Base-by-base conservation (phyloP, 1,140 invertebrate species). In the Phenacoccus solenopsis region DNA sequence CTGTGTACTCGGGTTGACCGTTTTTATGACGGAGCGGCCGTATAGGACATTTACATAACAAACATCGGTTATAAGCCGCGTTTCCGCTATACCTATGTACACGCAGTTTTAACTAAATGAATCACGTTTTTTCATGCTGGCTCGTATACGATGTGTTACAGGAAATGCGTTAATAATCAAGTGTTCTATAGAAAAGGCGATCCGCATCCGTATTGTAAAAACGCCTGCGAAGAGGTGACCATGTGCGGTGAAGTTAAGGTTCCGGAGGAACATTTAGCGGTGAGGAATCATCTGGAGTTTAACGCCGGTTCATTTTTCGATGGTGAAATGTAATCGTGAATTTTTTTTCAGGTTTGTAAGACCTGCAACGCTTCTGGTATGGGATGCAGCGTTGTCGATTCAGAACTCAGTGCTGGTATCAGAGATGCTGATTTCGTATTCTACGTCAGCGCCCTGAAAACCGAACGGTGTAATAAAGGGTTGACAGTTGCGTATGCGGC, bases 401-500 rank as follows among this genome's bases (percentile, higher is more conserved):
- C 79, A 0, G 77, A 75, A 12, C 73, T 68, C 74, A 57, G 77
- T 75, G 74, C 78, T 5, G 94, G 96, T 0, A 92, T 98, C 22
- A 81, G 84, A 59, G 86, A 90, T 73, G 88, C 94, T 0, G 95
- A 98, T 80, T 99, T 99, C 81, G 87, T 99, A 10, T 90, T 99
- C 74, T 99, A 98, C 79, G 91, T 99, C 12, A 97, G 94, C 16
- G 94, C 96, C 0, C 86, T 94, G 76, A 87, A 95, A 76, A 96
- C 96, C 0, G 88, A 93, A 74, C 82, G 95, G 25, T 99, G 96
- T 80, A 84, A 88, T 64, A 89, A 93, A 73, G 90, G 90, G 0
- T 81, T 93, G 71, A 98, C 96, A 0, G 93, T 94, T 16, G 96
- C 96, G 0, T 99, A 98, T 81, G 97, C 97, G 13, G 95, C 95